Percentiles rank a stretch among this genome's conserved stretches.
Conservation (phyloP, 2,888 invertebrate genomes). For the Hipparchia sbordonii region DNA sequence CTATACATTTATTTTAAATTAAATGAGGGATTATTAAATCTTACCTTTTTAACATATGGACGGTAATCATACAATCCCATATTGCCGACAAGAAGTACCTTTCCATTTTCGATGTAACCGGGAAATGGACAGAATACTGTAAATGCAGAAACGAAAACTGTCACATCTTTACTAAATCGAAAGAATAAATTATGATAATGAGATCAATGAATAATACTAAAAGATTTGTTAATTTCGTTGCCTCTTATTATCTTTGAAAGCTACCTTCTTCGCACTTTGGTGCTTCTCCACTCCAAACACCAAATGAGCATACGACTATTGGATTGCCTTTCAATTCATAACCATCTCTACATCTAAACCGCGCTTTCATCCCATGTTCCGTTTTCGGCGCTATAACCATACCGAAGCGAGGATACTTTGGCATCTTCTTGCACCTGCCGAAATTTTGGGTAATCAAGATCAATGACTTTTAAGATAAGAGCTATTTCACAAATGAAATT, state of each 20-base stretch:
- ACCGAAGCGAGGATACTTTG: constrained; percentile 93
- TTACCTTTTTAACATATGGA: constrained; percentile 94
- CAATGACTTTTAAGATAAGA: no score
- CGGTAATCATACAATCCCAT: constrained; percentile 98
- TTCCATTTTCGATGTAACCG: constrained; percentile 93
- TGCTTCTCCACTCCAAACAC: constrained; percentile 95
- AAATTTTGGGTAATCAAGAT: background rate
- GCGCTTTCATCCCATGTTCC: constrained; percentile 97
- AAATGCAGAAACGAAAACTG: constrained; percentile 45
- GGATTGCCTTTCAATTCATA: constrained; percentile 90
- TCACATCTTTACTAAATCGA: background rate
- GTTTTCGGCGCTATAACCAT: constrained; percentile 98
- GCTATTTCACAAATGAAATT: background rate
- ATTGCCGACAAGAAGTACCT: constrained; percentile 95
- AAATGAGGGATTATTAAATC: background rate
- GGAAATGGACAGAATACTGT: constrained; percentile 96
- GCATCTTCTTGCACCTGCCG: constrained; percentile 91
- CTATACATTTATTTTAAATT: no score
- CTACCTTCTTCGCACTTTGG: constrained; percentile 92
- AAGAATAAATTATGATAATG: no score
- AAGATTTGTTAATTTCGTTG: no score
- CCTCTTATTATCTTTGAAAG: background rate
- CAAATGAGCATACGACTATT: constrained; percentile 94
- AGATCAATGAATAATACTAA: no score
- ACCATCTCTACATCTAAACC: constrained; percentile 97